Conservation (phyloP, 2,113 vertebrate genomes). For the Lethenteron camtschaticum region DNA sequence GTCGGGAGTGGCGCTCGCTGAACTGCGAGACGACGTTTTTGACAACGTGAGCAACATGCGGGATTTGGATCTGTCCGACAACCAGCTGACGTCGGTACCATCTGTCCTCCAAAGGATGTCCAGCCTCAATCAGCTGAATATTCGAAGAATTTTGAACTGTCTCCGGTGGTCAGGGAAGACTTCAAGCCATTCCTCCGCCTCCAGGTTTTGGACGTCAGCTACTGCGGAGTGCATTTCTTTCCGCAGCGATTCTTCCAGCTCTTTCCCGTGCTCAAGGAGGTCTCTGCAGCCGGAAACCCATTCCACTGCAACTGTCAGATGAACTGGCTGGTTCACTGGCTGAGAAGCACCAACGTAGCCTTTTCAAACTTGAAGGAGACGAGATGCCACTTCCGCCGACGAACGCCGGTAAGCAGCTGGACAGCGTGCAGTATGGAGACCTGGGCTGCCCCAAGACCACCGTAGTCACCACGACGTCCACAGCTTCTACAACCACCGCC, state of each 20-base stretch:
- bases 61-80: constrained; percentile 59
- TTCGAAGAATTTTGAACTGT: constrained; percentile 53
- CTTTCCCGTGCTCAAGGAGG: constrained; percentile 37
- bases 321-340: constrained; percentile 70
- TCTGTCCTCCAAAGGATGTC: constrained; percentile 25
- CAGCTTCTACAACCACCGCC: constrained; percentile 19
- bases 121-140: constrained; percentile 40
- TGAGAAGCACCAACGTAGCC: constrained; percentile 23
- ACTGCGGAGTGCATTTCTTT: constrained; percentile 51
- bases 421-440: constrained; percentile 39
- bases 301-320: constrained; percentile 79
- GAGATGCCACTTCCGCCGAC: constrained; percentile 66
- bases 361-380: constrained; percentile 57
- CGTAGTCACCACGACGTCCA: constrained; percentile 18
- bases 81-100: constrained; percentile 39
- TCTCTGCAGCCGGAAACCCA: constrained; percentile 59
- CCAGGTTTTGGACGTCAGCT: constrained; percentile 68
- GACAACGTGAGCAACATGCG: constrained; percentile 47
- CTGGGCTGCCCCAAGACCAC: constrained; percentile 63
- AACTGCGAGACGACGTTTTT: constrained; percentile 40
- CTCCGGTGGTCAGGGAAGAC: constrained; percentile 36
- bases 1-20: constrained; percentile 41
- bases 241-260: constrained; percentile 41
- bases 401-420: constrained; percentile 50
- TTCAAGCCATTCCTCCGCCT: constrained; percentile 36